These are phyloP conservation scores for Manacus vitellinus DNA, from an alignment of 2,113 vertebrate genomes.

Conservation along the genomic window DNA sequence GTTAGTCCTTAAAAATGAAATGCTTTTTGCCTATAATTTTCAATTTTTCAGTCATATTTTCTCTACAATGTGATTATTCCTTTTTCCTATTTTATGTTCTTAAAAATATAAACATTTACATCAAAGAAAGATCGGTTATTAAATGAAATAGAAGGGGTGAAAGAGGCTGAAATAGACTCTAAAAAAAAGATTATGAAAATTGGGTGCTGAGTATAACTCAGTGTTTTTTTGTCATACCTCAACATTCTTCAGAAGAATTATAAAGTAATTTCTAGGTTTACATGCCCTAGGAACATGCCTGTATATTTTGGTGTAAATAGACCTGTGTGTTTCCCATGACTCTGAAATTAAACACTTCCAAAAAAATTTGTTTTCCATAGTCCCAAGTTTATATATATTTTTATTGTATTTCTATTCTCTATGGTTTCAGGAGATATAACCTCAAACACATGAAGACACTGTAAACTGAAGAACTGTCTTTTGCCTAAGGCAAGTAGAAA, in stretches of 20 bases:
- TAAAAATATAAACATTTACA: background rate
- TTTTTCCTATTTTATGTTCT: background rate
- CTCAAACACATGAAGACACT: background rate
- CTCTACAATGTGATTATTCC: background rate
- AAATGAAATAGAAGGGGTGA: background rate
- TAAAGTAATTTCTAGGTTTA: background rate
- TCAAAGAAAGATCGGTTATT: background rate
- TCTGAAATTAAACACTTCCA: background rate
- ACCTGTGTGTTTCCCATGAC: background rate
- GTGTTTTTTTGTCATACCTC: background rate
- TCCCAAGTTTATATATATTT: background rate
- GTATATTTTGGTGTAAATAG: background rate
- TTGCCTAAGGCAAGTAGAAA: background rate
- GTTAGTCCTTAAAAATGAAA: background rate
- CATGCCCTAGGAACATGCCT: background rate
- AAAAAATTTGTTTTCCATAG: background rate
- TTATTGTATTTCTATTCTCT: background rate
- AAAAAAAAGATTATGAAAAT: background rate
- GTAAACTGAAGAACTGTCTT: background rate
- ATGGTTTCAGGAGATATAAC: background rate
- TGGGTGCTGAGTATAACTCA: background rate
- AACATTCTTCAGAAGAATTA: background rate
- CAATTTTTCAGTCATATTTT: background rate
- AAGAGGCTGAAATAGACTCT: background rate
- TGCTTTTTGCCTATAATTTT: background rate